These are phyloP conservation scores for Chironomus tentans DNA, from an alignment of 2,888 invertebrate species.

Conservation along the genomic window DNA sequence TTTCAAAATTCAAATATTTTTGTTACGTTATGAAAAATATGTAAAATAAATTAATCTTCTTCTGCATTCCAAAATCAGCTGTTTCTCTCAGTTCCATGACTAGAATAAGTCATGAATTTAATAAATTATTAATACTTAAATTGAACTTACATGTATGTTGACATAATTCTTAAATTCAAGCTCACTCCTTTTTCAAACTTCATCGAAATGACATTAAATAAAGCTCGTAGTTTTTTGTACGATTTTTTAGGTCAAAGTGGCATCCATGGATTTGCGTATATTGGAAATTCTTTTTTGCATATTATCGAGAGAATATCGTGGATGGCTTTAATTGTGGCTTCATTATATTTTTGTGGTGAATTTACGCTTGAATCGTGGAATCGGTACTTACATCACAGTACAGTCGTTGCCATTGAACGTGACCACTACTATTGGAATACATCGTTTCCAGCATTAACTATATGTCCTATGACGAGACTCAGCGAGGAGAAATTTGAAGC, in stretches of 20 bases:
- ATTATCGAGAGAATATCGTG: conserved; percentile 36
- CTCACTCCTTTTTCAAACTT: too few species aligned
- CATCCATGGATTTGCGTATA: conserved; percentile 38
- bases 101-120: too few species aligned
- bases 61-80: too few species aligned
- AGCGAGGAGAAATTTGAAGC: conserved; percentile 32
- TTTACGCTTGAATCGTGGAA: conserved; percentile 37
- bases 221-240: conserved; percentile 29
- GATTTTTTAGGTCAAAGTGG: conserved; percentile 35
- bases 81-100: too few species aligned
- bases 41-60: too few species aligned
- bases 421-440: conserved; percentile 40
- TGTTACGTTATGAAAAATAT: too few species aligned
- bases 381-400: conserved; percentile 37
- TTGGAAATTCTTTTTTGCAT: conserved; percentile 32
- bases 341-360: conserved; percentile 34
- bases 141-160: too few species aligned
- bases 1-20: too few species aligned
- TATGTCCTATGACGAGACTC: conserved; percentile 39
- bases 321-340: conserved; percentile 34
- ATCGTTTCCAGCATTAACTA: conserved; percentile 36
- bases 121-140: too few species aligned
- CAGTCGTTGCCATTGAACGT: conserved; percentile 38
- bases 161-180: too few species aligned
- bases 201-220: not conserved